These are phyloP conservation scores for Oasisia sp. DNA, from an alignment of 2,888 invertebrate genomes.

Conservation along the genomic window DNA sequence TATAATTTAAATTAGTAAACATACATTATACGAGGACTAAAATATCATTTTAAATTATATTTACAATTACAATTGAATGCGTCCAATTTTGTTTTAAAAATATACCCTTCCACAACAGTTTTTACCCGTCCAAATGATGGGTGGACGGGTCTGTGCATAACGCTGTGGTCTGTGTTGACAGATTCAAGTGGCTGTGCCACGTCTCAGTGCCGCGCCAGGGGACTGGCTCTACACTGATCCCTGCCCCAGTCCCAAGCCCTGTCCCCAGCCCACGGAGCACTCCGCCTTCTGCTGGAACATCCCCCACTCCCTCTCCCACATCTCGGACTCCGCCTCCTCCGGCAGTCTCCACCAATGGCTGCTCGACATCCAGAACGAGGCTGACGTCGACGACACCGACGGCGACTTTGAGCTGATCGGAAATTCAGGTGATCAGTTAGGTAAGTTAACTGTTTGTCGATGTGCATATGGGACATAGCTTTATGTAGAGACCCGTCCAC, in stretches of 20 bases:
- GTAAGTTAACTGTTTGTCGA: not conserved
- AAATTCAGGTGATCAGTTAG: not conserved
- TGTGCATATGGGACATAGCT: too few species aligned
- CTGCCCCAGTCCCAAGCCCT: conserved; percentile 35
- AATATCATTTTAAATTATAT: too few species aligned
- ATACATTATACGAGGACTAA: too few species aligned
- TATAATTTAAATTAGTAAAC: too few species aligned
- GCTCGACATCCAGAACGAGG: conserved; percentile 55
- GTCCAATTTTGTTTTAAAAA: too few species aligned
- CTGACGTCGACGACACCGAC: conserved; percentile 51
- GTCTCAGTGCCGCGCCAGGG: conserved; percentile 47
- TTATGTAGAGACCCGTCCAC: too few species aligned
- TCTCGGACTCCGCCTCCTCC: not conserved
- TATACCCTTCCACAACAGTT: too few species aligned
- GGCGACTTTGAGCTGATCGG: not conserved
- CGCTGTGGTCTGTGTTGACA: conserved; percentile 30
- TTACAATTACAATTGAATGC: too few species aligned
- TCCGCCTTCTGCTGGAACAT: not conserved
- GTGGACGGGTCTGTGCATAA: too few species aligned
- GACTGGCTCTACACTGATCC: conserved; percentile 52
- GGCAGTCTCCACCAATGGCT: conserved; percentile 60
- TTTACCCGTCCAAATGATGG: too few species aligned
- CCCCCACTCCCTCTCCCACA: not conserved
- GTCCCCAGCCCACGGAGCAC: conserved; percentile 27
- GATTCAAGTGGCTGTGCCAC: conserved; percentile 56